These are phyloP conservation scores for Pseudachorutes palmiensis DNA, from an alignment of 1,140 invertebrate genomes.

Conservation along the genomic window DNA sequence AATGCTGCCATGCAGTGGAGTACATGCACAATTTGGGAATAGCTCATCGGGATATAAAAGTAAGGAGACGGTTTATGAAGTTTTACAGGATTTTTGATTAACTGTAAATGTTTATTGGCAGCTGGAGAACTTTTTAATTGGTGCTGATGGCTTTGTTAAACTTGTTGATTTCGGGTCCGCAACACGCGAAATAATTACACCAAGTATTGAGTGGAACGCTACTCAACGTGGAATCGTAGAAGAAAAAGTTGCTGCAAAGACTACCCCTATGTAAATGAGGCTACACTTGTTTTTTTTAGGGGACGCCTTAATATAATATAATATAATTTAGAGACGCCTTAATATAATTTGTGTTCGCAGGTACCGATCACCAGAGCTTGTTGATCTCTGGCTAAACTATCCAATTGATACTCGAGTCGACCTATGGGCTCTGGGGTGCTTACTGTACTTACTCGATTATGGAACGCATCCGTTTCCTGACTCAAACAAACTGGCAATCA, in stretches of 20 bases:
- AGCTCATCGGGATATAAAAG: constrained; percentile 36
- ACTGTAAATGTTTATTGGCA: constrained; percentile 38
- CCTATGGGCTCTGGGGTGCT: constrained; percentile 95
- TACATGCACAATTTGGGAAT: constrained; percentile 34
- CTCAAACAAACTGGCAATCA: constrained; percentile 84
- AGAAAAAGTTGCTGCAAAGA: constrained; percentile 71
- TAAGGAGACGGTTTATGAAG: not conserved
- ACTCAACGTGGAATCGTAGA: constrained; percentile 84
- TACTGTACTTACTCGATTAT: constrained; percentile 86
- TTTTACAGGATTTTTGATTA: constrained; percentile 1
- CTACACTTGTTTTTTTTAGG: not conserved
- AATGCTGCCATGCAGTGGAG: constrained; percentile 32
- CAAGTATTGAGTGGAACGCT: constrained; percentile 83
- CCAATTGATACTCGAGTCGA: constrained; percentile 81
- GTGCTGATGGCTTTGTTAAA: constrained; percentile 74
- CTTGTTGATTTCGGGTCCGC: constrained; percentile 98
- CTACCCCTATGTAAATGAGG: constrained; percentile 68
- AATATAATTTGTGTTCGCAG: constrained; percentile 11
- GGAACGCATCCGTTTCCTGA: constrained; percentile 96
- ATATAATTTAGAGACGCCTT: too few relatives aligned
- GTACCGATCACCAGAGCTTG: constrained; percentile 80
- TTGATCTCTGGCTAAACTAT: constrained; percentile 95
- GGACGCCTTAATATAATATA: too few relatives aligned
- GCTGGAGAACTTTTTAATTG: constrained; percentile 67
- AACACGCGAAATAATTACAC: constrained; percentile 70